Evolutionary conservation across 2,888 invertebrate species (phyloP).

Genomic region (Cyclophora punctaria): DNA sequence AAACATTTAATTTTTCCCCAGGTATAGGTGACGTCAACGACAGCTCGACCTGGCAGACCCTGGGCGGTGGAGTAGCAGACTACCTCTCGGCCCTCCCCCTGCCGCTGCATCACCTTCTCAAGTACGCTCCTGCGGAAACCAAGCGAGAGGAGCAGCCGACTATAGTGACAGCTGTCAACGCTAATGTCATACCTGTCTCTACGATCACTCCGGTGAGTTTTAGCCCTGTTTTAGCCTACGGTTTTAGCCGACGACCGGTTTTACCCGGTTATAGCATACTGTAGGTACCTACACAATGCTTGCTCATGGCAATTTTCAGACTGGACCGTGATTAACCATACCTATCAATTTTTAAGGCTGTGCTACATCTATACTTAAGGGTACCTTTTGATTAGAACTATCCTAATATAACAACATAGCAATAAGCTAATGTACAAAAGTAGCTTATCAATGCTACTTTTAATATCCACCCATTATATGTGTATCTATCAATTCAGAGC

Average conservation of each 20-base stretch:
- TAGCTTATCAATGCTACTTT: no score
- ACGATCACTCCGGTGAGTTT: constrained; percentile 38
- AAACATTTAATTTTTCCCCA: constrained; percentile 25
- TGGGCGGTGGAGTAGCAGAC: constrained; percentile 88
- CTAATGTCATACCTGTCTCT: constrained; percentile 44
- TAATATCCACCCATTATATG: no score
- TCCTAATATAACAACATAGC: no score
- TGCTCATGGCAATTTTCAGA: no score
- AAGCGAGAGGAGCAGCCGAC: constrained; percentile 81
- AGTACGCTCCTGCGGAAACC: constrained; percentile 78
- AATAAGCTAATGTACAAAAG: no score
- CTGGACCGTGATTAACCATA: not conserved
- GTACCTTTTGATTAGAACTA: no score
- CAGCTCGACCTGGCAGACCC: constrained; percentile 80
- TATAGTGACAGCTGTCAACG: constrained; percentile 63
- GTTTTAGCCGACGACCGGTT: no score
- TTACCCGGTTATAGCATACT: no score
- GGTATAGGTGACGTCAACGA: constrained; percentile 67
- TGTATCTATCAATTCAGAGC: no score
- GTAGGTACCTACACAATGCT: no score
- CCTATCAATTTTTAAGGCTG: not conserved
- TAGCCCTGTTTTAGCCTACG: no score
- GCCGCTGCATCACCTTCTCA: constrained; percentile 87
- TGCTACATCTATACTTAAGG: no score
- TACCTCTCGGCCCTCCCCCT: constrained; percentile 88